These are phyloP conservation scores for Parauchenoglanis ngamensis DNA, from an alignment of 2,797 vertebrate species.

Conservation along the genomic window DNA sequence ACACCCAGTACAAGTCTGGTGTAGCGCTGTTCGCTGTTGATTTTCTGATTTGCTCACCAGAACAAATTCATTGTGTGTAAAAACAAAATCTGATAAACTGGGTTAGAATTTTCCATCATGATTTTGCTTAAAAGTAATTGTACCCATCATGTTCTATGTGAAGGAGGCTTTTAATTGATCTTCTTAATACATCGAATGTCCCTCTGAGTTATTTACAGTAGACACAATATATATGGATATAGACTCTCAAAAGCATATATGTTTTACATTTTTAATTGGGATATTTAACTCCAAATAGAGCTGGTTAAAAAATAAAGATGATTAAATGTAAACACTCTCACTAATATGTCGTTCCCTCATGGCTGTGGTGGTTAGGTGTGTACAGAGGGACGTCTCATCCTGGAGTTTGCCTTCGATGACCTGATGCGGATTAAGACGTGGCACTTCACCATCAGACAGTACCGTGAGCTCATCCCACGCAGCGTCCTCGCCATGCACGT, in stretches of 20 bases:
- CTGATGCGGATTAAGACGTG: slow-evolving; percentile 99
- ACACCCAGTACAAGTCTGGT: not conserved
- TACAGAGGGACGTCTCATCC: slow-evolving; percentile 96
- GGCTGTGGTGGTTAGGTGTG: slow-evolving; percentile 81
- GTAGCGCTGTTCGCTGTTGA: not conserved
- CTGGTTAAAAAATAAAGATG: not conserved
- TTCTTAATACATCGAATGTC: too few species aligned
- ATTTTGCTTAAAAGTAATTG: not conserved
- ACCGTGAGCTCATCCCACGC: slow-evolving; percentile 95
- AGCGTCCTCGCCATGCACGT: slow-evolving; percentile 99
- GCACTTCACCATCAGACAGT: slow-evolving; percentile 99
- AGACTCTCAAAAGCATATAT: not conserved
- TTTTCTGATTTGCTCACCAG: not conserved
- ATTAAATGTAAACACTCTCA: not conserved
- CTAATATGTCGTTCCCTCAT: not conserved
- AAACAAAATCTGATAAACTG: too few species aligned
- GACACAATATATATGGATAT: not conserved
- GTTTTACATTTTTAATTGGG: not conserved
- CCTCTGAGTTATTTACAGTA: not conserved
- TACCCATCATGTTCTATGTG: not conserved
- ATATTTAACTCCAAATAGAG: not conserved
- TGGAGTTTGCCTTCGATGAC: slow-evolving; percentile 99
- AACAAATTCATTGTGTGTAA: not conserved
- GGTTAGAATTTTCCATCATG: not conserved
- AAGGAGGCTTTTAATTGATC: not conserved